Percentiles rank a stretch among this genome's conserved stretches.
These are phyloP conservation scores for Zosterops hypoxanthus DNA, from an alignment of 2,113 vertebrate genomes.

Conservation along the genomic window DNA sequence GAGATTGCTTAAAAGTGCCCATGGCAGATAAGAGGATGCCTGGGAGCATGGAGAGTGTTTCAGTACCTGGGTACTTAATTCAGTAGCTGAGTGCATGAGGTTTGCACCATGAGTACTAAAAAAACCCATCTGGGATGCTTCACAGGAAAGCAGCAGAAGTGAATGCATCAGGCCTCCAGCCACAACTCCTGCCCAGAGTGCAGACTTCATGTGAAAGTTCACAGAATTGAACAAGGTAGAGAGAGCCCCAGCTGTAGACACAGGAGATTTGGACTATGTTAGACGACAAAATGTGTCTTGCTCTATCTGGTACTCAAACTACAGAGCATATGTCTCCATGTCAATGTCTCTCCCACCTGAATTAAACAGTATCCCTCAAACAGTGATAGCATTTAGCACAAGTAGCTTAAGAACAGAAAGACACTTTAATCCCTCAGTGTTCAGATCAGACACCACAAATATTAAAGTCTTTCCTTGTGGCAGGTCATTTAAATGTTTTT, in stretches of 20 bases:
- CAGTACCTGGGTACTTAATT: not conserved
- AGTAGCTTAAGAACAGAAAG: not conserved
- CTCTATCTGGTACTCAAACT: not conserved
- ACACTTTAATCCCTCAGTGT: not conserved
- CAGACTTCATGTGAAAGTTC: not conserved
- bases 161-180: not conserved
- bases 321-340: not conserved
- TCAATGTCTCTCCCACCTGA: not conserved
- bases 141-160: not conserved
- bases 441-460: not conserved
- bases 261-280: not conserved
- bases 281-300: not conserved
- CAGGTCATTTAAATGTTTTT: not conserved
- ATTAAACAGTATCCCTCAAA: not conserved
- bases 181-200: not conserved
- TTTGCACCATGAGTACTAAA: not conserved
- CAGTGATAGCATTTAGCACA: rapidly evolving
- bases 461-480: not conserved
- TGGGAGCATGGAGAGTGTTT: not conserved
- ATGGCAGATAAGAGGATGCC: not conserved
- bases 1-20: not conserved
- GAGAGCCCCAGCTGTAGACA: not conserved
- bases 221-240: not conserved
- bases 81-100: not conserved
- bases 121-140: not conserved